A percentile compares a stretch with the other conserved stretches of the same genome.
Conservation (phyloP, 2,888 invertebrate species). For the Drosophila paucipuncta region DNA sequence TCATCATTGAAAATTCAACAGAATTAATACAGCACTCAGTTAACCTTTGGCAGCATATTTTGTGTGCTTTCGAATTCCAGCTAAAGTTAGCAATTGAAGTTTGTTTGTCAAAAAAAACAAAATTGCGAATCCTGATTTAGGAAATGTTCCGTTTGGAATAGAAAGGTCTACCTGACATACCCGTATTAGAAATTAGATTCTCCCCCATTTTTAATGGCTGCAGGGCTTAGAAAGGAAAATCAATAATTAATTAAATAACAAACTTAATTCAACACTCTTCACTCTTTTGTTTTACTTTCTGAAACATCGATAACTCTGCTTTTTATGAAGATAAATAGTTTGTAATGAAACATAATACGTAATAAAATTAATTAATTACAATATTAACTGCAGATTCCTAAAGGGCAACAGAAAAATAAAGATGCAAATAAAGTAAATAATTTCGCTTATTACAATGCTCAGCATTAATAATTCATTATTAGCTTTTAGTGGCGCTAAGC, state of each 20-base stretch:
- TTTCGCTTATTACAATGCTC: neutral
- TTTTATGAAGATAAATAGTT: neutral
- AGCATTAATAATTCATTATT: constrained; percentile 27
- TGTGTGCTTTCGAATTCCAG: neutral
- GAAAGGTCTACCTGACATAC: neutral
- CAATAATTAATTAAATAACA: neutral
- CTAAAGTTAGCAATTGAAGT: neutral
- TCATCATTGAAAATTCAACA: neutral
- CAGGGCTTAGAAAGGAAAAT: neutral
- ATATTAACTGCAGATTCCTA: neutral
- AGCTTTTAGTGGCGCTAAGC: constrained; percentile 12
- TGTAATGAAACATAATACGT: neutral
- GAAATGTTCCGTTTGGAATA: neutral
- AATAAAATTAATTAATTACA: neutral
- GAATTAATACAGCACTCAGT: neutral
- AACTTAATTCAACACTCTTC: neutral
- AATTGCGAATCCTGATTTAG: neutral
- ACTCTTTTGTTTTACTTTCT: accelerated
- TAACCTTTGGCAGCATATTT: neutral
- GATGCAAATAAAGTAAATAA: constrained; percentile 9
- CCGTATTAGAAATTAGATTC: neutral
- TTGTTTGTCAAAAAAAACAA: neutral
- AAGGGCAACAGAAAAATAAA: neutral
- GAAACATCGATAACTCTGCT: neutral
- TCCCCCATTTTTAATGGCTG: neutral